Conservation (phyloP, 2,888 invertebrate genomes). For the Phyllotreta striolata region DNA sequence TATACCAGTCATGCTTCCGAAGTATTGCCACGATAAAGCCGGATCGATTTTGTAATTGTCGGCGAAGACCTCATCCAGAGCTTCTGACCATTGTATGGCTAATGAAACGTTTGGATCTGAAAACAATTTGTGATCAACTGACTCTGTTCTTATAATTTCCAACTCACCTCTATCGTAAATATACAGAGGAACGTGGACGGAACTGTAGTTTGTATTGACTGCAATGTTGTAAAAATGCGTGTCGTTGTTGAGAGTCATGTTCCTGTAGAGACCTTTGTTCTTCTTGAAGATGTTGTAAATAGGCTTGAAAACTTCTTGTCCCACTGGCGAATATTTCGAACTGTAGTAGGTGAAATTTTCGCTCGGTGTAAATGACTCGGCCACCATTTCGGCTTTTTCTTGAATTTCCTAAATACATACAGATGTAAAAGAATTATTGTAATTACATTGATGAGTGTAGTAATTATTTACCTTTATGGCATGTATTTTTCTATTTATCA, state of each 20-base stretch:
- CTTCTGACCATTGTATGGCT: slow-evolving; percentile 91
- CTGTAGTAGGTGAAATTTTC: slow-evolving; percentile 74
- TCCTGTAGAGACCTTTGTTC: slow-evolving; percentile 62
- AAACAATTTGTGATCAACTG: slow-evolving; percentile 13
- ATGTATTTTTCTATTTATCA: slow-evolving; percentile 88
- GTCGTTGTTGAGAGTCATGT: slow-evolving; percentile 72
- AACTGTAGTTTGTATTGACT: slow-evolving; percentile 80
- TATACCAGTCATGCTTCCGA: slow-evolving; percentile 93
- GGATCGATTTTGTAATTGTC: slow-evolving; percentile 90
- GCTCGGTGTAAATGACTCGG: slow-evolving; percentile 65
- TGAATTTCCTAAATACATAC: slow-evolving; percentile 74
- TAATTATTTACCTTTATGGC: slow-evolving; percentile 74
- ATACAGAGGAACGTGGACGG: slow-evolving; percentile 94
- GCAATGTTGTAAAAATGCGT: slow-evolving; percentile 86
- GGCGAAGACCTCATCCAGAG: slow-evolving; percentile 81
- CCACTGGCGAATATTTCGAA: slow-evolving; percentile 76
- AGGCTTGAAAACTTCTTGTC: slow-evolving; percentile 46
- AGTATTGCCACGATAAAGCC: slow-evolving; percentile 96
- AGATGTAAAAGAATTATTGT: slow-evolving; percentile 25
- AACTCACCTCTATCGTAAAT: slow-evolving; percentile 81
- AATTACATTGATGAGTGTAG: not conserved
- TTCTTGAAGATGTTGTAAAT: slow-evolving; percentile 43
- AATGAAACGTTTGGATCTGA: slow-evolving; percentile 63
- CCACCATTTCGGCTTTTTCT: slow-evolving; percentile 74
- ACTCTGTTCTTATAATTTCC: not conserved